These are phyloP conservation scores for Molossus alvarezi DNA, from an alignment of 2,797 vertebrate species.

Conservation along the genomic window DNA sequence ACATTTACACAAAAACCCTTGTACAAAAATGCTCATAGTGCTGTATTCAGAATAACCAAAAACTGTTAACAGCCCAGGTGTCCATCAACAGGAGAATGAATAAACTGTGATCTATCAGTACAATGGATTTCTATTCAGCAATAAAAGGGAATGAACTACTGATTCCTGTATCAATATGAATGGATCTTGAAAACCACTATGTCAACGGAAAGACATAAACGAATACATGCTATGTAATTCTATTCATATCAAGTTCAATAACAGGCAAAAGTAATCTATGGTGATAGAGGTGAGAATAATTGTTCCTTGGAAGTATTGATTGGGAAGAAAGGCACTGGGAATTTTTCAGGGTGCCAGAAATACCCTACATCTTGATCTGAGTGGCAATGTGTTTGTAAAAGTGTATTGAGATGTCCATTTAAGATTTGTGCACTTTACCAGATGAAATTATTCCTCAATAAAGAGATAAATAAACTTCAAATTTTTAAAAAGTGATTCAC, in stretches of 20 bases:
- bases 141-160: background rate
- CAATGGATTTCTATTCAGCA: background rate
- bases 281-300: background rate
- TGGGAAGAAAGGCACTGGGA: background rate
- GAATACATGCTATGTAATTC: background rate
- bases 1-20: background rate
- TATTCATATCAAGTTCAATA: background rate
- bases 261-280: background rate
- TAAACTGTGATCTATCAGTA: no score
- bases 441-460: slow-evolving; percentile 43
- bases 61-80: background rate
- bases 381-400: background rate
- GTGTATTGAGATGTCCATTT: background rate
- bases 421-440: background rate
- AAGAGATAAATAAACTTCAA: background rate
- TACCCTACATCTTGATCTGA: background rate
- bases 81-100: background rate
- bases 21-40: background rate
- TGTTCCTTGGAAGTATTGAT: background rate
- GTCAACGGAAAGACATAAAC: background rate
- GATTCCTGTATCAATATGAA: background rate
- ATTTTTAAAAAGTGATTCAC: background rate
- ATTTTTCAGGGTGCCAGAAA: background rate
- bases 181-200: background rate
- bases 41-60: background rate